Percentiles rank a stretch among this genome's conserved stretches.
Evolutionary conservation across 2,888 invertebrate genomes (phyloP).

Genomic region (Mythimna impura): DNA sequence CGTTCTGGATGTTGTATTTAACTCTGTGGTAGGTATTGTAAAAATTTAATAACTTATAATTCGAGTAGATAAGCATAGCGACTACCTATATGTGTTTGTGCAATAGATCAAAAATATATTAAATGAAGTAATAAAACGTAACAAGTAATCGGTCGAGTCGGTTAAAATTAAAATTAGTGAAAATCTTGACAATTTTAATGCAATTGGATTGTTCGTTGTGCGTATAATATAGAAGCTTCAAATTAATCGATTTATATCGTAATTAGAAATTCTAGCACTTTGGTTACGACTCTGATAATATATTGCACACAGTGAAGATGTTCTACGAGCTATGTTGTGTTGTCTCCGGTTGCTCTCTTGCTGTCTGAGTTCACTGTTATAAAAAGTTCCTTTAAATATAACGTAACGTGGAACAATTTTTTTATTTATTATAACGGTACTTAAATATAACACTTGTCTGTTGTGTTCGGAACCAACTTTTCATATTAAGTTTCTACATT

Average conservation of each 20-base stretch:
- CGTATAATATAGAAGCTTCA: conserved; percentile 87
- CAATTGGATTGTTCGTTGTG: conserved; percentile 81
- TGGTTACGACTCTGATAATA: conserved; percentile 79
- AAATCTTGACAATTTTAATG: conserved; percentile 79
- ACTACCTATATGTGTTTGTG: conserved; percentile 87
- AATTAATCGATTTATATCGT: conserved; percentile 85
- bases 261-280: conserved; percentile 87
- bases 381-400: conserved; percentile 75
- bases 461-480: conserved; percentile 78
- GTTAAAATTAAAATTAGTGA: conserved; percentile 75
- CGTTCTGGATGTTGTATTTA: conserved; percentile 89
- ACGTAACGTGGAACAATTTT: conserved; percentile 69
- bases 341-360: conserved; percentile 83
- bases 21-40: conserved; percentile 88
- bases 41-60: conserved; percentile 86
- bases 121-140: conserved; percentile 74
- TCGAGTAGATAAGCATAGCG: conserved; percentile 86
- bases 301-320: conserved; percentile 80
- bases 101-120: conserved; percentile 83
- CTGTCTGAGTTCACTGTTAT: conserved; percentile 68
- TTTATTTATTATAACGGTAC: conserved; percentile 83
- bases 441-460: conserved; percentile 78
- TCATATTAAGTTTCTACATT: conserved; percentile 79
- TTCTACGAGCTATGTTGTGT: conserved; percentile 72
- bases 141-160: conserved; percentile 73